Evolutionary conservation across 2,797 vertebrate genomes (phyloP).

Genomic region (Cirrhinus mrigala): DNA sequence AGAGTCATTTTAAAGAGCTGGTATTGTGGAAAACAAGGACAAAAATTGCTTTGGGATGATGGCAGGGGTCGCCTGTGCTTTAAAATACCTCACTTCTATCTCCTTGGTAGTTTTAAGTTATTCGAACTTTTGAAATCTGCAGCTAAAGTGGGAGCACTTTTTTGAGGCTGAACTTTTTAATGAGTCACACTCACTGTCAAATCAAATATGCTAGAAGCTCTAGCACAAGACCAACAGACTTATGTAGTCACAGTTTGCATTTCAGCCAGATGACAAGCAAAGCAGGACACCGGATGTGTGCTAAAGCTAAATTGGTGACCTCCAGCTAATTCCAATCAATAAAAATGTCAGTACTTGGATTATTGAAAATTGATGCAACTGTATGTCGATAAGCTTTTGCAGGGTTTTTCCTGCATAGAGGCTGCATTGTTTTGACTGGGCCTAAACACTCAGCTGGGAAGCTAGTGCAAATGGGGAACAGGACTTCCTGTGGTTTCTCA

Average conservation of each 20-base stretch:
- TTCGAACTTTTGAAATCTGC: background rate
- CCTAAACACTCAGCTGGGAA: conserved; percentile 4
- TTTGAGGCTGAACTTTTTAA: background rate
- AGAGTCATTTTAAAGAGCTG: background rate
- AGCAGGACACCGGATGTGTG: background rate
- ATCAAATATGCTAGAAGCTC: background rate
- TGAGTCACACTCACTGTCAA: background rate
- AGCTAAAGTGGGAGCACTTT: background rate
- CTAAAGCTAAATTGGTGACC: conserved; percentile 1
- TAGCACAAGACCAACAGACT: conserved; percentile 1
- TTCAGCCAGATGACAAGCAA: background rate
- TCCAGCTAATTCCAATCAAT: background rate
- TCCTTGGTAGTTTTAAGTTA: background rate
- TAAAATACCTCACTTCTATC: background rate
- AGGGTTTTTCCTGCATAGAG: background rate
- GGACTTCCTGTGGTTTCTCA: background rate
- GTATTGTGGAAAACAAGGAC: background rate
- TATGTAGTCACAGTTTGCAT: conserved; percentile 1
- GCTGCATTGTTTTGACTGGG: background rate
- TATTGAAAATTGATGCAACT: no score
- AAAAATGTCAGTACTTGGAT: background rate
- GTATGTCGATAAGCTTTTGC: background rate
- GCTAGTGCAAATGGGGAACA: background rate
- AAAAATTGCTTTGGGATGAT: background rate
- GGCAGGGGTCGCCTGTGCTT: background rate